Conservation (phyloP, 1,140 invertebrate species). For the Metopolophium dirhodum region DNA sequence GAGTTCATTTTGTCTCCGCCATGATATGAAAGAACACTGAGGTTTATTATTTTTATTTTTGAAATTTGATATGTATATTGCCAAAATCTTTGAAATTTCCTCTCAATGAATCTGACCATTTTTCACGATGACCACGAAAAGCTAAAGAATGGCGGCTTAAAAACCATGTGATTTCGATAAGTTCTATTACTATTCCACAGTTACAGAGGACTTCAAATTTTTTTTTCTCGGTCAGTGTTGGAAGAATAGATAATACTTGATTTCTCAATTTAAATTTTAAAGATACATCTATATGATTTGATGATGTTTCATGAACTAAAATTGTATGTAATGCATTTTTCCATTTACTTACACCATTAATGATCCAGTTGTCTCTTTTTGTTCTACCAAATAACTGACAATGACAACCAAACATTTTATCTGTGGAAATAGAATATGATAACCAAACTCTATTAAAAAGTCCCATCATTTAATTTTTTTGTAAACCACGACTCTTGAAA, state of each 20-base stretch:
- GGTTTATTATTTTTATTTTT: slow-evolving; percentile 26
- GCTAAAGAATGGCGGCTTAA: slow-evolving; percentile 4
- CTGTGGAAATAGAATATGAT: neutral
- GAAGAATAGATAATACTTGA: slow-evolving; percentile 12
- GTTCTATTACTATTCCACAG: neutral
- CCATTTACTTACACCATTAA: neutral
- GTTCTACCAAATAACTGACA: neutral
- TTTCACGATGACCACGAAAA: slow-evolving; percentile 1
- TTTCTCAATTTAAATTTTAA: slow-evolving; percentile 9
- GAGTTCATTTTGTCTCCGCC: neutral
- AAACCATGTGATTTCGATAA: slow-evolving; percentile 14
- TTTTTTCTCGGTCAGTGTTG: neutral
- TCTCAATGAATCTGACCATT: neutral
- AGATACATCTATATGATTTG: neutral
- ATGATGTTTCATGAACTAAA: neutral
- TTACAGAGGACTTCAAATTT: slow-evolving; percentile 6
- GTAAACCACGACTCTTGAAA: slow-evolving; percentile 21
- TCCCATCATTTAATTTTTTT: slow-evolving; percentile 20
- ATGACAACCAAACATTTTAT: slow-evolving; percentile 27
- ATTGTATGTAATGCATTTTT: slow-evolving; percentile 1
- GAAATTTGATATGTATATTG: slow-evolving; percentile 21
- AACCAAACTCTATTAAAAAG: neutral
- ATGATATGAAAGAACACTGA: slow-evolving; percentile 19
- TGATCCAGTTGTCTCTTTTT: neutral
- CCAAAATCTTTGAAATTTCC: slow-evolving; percentile 28